Percentiles rank a stretch among this genome's conserved stretches.
Evolutionary conservation across 2,888 invertebrate species (phyloP).

Genomic region (Hypomecis punctinalis): DNA sequence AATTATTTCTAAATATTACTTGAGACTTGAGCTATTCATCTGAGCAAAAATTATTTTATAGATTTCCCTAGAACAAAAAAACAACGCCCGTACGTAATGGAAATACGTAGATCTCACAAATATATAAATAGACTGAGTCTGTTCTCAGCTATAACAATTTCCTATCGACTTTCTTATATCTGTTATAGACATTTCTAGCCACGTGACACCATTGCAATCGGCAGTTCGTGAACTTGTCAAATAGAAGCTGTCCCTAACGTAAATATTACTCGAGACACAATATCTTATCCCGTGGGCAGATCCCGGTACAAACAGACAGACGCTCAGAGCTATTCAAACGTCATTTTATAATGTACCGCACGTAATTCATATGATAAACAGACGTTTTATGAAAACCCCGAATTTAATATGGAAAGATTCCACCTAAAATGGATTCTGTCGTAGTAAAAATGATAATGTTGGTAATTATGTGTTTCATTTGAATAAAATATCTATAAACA

Average conservation of each 20-base stretch:
- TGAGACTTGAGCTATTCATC: too few relatives aligned
- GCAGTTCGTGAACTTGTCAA: conserved; percentile 28
- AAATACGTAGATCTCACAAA: not conserved
- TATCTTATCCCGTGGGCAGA: conserved; percentile 20
- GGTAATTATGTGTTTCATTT: conserved; percentile 6
- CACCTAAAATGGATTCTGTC: conserved; percentile 9
- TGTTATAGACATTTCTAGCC: conserved; percentile 16
- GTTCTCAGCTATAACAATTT: not conserved
- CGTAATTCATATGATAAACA: conserved; percentile 44
- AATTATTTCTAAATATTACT: too few relatives aligned
- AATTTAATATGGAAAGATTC: conserved; percentile 20
- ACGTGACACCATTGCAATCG: conserved; percentile 19
- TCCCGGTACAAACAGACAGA: conserved; percentile 31
- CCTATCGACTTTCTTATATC: conserved; percentile 5
- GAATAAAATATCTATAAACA: not conserved
- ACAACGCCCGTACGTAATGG: too few relatives aligned
- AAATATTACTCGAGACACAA: conserved; percentile 21
- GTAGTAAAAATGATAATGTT: conserved; percentile 15
- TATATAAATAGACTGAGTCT: not conserved
- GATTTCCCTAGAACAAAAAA: too few relatives aligned
- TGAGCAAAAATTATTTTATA: too few relatives aligned
- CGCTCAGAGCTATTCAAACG: conserved; percentile 38
- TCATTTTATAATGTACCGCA: conserved; percentile 34
- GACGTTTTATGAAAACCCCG: conserved; percentile 28
- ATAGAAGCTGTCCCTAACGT: conserved; percentile 18